A percentile compares a stretch with the other conserved stretches of the same genome.
Conservation (phyloP, 2,797 vertebrate genomes). For the Champsocephalus gunnari region DNA sequence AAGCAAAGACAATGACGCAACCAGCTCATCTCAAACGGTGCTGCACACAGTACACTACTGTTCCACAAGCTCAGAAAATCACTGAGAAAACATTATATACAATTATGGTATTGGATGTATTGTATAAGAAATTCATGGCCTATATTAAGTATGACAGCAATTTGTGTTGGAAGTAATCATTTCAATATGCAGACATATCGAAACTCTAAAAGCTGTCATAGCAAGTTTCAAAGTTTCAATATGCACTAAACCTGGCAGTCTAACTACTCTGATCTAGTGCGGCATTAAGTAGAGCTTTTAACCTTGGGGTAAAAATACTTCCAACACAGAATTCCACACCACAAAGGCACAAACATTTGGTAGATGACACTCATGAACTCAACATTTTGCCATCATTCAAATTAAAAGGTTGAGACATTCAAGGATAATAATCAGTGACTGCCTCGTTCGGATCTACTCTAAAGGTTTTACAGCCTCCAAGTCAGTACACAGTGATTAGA, state of each 20-base stretch:
- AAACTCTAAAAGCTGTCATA: conserved; percentile 3
- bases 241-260: conserved; percentile 4
- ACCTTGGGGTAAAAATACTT: conserved; percentile 4
- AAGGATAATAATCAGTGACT: conserved; percentile 29
- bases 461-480: conserved; percentile 28
- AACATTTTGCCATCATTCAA: conserved; percentile 29
- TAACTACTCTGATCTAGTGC: conserved; percentile 11
- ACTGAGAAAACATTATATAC: neutral
- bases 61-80: neutral
- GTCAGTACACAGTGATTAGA: conserved; percentile 48
- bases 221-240: conserved; percentile 24
- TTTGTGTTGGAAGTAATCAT: neutral
- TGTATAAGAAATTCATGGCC: neutral
- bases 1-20: neutral
- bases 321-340: neutral
- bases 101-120: neutral
- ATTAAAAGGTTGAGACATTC: conserved; percentile 30
- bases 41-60: neutral
- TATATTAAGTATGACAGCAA: neutral
- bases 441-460: conserved; percentile 48
- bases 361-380: conserved; percentile 4
- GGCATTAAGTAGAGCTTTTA: conserved; percentile 14
- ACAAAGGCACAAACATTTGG: neutral
- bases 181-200: neutral
- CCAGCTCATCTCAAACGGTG: neutral